phyloP scores from a whole-genome alignment of 2,888 invertebrate genomes.

The Drepana falcataria region DNA sequence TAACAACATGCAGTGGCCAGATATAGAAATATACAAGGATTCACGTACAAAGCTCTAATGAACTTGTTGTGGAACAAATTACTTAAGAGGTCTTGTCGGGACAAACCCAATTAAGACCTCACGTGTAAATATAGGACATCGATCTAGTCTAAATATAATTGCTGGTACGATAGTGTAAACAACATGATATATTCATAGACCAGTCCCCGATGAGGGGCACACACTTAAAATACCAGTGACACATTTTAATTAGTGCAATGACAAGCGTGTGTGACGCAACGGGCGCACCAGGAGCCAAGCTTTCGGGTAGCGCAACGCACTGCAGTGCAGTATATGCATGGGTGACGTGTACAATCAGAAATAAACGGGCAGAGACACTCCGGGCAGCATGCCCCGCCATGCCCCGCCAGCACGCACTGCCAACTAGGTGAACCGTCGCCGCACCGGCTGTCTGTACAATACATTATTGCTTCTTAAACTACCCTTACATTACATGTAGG shows the following conservation, averaged over 20 bases:
- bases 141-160: background rate
- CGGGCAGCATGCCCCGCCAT: conserved; percentile 32
- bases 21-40: background rate
- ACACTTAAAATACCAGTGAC: conserved; percentile 15
- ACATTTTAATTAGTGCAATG: conserved; percentile 40
- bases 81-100: background rate
- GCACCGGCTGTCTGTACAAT: conserved; percentile 21
- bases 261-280: conserved; percentile 50
- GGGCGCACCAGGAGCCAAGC: conserved; percentile 45
- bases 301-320: conserved; percentile 31
- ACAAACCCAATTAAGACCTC: background rate
- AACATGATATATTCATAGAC: background rate
- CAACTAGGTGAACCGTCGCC: conserved; percentile 52
- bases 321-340: conserved; percentile 23
- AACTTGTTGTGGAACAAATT: background rate
- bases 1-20: too few species aligned
- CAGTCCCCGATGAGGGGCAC: background rate
- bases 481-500: background rate
- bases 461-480: conserved; percentile 3
- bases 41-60: too few species aligned
- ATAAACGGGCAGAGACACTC: conserved; percentile 44
- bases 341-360: conserved; percentile 51
- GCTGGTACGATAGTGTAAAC: background rate
- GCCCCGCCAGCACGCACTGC: conserved; percentile 53
- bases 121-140: background rate